These are phyloP conservation scores for Eupithecia subfuscata DNA, from an alignment of 2,888 invertebrate species.

Conservation along the genomic window DNA sequence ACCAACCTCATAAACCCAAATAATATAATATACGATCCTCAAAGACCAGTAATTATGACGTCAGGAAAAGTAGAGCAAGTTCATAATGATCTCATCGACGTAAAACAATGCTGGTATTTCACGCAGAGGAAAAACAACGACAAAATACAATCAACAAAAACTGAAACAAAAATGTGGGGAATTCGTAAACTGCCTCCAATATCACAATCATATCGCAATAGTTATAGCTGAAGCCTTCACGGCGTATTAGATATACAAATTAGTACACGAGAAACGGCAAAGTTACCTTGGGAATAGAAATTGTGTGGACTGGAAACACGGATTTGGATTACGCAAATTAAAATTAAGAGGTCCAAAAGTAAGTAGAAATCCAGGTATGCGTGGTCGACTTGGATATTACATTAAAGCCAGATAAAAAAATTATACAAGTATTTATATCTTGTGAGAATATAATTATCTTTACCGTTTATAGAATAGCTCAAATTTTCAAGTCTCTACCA, in stretches of 20 bases:
- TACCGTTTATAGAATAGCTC: no score
- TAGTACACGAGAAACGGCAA: slow-evolving; percentile 39
- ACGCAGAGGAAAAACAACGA: slow-evolving; percentile 21
- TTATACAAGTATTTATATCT: no score
- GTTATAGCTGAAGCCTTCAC: slow-evolving; percentile 43
- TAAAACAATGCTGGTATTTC: slow-evolving; percentile 3
- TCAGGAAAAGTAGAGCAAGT: slow-evolving; percentile 9
- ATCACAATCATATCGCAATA: slow-evolving; percentile 37
- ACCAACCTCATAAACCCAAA: not conserved
- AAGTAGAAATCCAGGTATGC: not conserved
- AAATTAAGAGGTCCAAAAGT: not conserved
- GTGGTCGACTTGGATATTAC: not conserved
- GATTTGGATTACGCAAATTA: slow-evolving; percentile 9
- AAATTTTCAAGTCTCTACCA: no score
- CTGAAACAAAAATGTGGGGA: slow-evolving; percentile 10
- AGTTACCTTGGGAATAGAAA: slow-evolving; percentile 34
- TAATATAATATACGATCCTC: not conserved
- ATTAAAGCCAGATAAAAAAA: no score
- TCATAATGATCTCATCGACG: slow-evolving; percentile 2
- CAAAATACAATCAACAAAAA: slow-evolving; percentile 16
- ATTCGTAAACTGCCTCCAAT: slow-evolving; percentile 17
- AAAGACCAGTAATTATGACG: slow-evolving; percentile 7
- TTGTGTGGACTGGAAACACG: slow-evolving; percentile 15
- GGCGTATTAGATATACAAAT: slow-evolving; percentile 44
- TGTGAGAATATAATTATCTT: no score